Evolutionary conservation across 2,797 vertebrate genomes (phyloP).

Genomic region (Lemur catta): DNA sequence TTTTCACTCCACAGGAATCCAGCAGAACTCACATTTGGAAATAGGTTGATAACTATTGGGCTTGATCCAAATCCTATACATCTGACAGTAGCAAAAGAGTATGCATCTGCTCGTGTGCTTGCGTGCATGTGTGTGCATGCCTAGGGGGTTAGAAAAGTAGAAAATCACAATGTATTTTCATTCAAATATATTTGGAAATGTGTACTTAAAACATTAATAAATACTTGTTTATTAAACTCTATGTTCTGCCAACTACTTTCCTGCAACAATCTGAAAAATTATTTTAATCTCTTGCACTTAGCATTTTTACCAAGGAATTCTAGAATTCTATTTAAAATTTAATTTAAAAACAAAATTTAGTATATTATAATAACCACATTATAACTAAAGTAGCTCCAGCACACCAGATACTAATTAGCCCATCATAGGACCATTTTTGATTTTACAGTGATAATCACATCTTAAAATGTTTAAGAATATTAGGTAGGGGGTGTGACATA

Average conservation of each 20-base stretch:
- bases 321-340: background rate
- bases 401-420: background rate
- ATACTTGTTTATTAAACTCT: background rate
- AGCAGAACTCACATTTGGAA: background rate
- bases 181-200: conserved; percentile 2
- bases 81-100: background rate
- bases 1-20: background rate
- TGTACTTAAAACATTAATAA: background rate
- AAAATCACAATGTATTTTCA: background rate
- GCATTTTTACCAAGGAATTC: background rate
- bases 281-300: background rate
- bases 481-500: background rate
- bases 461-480: background rate
- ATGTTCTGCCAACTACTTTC: background rate
- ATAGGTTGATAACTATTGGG: background rate
- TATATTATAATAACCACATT: background rate
- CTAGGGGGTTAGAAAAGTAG: background rate
- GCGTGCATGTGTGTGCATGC: background rate
- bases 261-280: background rate
- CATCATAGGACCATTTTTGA: background rate
- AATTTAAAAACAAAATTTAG: background rate
- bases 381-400: background rate
- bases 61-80: background rate
- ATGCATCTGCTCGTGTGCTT: background rate
- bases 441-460: background rate